A percentile compares a stretch with the other conserved stretches of the same genome.
These are phyloP conservation scores for Oscheius sp. DNA, from an alignment of 1,140 invertebrate species.

Conservation along the genomic window DNA sequence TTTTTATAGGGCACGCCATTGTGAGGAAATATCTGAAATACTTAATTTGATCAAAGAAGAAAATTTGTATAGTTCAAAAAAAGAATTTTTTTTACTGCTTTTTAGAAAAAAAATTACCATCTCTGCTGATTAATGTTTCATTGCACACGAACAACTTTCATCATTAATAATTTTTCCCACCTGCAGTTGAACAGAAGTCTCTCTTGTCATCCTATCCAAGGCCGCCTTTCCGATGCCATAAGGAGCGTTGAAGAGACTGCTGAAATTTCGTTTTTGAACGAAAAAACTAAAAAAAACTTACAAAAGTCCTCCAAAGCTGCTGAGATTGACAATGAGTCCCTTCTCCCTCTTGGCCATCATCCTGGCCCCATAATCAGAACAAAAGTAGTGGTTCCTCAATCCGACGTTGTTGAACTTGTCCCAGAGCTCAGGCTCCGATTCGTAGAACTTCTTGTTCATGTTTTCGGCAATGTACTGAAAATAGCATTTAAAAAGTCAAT, in stretches of 20 bases:
- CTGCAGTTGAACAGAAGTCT: not conserved
- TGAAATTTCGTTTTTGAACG: not conserved
- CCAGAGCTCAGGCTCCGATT: constrained; percentile 54
- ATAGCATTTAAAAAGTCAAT: not conserved
- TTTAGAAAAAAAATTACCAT: too few relatives aligned
- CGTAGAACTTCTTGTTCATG: constrained; percentile 61
- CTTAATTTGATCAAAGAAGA: too few relatives aligned
- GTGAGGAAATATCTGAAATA: too few relatives aligned
- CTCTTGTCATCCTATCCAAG: not conserved
- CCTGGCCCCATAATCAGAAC: not conserved
- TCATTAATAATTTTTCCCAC: too few relatives aligned
- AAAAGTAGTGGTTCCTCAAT: not conserved
- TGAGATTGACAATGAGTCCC: not conserved
- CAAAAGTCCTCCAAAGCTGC: not conserved
- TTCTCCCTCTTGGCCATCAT: not conserved
- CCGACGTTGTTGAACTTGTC: constrained; percentile 64
- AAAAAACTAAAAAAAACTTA: not conserved
- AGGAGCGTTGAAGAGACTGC: not conserved
- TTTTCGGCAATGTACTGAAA: constrained; percentile 41
- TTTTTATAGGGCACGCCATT: too few relatives aligned
- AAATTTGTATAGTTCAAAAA: too few relatives aligned
- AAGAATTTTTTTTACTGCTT: too few relatives aligned
- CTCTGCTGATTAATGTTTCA: too few relatives aligned
- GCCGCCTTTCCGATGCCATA: not conserved
- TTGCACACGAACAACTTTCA: too few relatives aligned